phyloP scores from a whole-genome alignment of 2,797 vertebrate species.

The Propithecus deckenii region DNA sequence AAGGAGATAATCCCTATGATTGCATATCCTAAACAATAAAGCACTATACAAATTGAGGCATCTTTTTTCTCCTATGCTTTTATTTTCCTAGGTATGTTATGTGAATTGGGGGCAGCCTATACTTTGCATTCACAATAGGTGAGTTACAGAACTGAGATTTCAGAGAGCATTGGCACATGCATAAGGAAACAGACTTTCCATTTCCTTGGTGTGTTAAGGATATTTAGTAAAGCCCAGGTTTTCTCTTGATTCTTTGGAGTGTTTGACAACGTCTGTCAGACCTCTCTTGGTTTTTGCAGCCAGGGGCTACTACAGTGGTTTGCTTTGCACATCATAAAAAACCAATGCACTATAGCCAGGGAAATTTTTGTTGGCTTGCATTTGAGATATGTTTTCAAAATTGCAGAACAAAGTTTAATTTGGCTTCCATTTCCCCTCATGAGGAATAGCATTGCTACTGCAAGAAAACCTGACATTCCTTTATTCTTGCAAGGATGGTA shows the following conservation, averaged over 20 bases:
- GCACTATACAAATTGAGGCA: neutral
- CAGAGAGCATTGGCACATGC: neutral
- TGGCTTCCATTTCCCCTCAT: constrained; percentile 62
- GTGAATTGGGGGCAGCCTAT: neutral
- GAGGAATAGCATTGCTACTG: constrained; percentile 50
- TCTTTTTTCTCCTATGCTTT: neutral
- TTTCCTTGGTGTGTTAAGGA: neutral
- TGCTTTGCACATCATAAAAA: constrained; percentile 12
- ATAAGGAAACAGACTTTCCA: neutral
- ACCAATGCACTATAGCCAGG: constrained; percentile 13
- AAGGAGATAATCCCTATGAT: neutral
- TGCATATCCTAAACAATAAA: neutral
- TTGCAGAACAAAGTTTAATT: constrained; percentile 73
- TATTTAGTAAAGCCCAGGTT: neutral
- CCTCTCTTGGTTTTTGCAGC: neutral
- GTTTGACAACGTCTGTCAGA: neutral
- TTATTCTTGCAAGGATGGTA: constrained; percentile 73
- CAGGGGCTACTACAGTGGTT: neutral
- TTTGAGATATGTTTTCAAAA: constrained; percentile 64
- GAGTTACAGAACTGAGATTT: neutral
- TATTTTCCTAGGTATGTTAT: neutral
- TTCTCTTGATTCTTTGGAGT: neutral
- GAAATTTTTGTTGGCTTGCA: constrained; percentile 64
- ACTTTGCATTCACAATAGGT: neutral
- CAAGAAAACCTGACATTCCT: constrained; percentile 70